These are phyloP conservation scores for Dicranocentrus wangi DNA, from an alignment of 2,888 invertebrate genomes.

Conservation along the genomic window DNA sequence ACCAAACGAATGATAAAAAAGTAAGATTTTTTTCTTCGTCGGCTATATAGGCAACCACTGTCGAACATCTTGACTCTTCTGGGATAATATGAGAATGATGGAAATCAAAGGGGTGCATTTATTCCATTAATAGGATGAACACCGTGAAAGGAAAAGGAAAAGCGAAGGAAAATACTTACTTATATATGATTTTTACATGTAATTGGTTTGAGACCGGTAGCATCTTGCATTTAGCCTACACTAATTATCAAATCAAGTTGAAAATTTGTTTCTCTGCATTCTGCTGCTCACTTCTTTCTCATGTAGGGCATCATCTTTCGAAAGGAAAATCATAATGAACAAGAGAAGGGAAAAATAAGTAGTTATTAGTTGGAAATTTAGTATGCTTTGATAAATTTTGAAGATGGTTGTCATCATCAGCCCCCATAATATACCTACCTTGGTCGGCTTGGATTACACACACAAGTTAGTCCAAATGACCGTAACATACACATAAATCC, in stretches of 20 bases:
- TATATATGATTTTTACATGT: conserved; percentile 21
- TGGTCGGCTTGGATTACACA: conserved; percentile 5
- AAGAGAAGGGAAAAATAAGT: background rate
- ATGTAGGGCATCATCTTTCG: too few species aligned
- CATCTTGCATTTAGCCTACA: conserved; percentile 57
- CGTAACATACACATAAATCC: conserved; percentile 19
- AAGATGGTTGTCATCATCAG: conserved; percentile 33
- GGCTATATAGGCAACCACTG: background rate
- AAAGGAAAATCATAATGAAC: too few species aligned
- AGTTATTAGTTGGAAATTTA: background rate
- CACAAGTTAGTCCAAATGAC: conserved; percentile 33
- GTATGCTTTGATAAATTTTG: background rate
- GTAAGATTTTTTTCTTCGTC: too few species aligned
- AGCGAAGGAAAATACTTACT: too few species aligned
- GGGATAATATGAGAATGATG: background rate
- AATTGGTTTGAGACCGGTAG: conserved; percentile 50
- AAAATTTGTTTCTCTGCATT: conserved; percentile 28
- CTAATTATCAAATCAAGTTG: conserved; percentile 59
- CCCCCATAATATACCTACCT: background rate
- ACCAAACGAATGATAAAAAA: too few species aligned
- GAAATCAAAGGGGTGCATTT: conserved; percentile 28
- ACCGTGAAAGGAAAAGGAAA: conserved; percentile 13
- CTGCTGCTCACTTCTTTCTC: background rate
- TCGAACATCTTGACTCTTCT: conserved; percentile 1
- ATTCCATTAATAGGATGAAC: conserved; percentile 33